Conservation (phyloP, 2,888 invertebrate genomes). For the Nemoura dubitans region DNA sequence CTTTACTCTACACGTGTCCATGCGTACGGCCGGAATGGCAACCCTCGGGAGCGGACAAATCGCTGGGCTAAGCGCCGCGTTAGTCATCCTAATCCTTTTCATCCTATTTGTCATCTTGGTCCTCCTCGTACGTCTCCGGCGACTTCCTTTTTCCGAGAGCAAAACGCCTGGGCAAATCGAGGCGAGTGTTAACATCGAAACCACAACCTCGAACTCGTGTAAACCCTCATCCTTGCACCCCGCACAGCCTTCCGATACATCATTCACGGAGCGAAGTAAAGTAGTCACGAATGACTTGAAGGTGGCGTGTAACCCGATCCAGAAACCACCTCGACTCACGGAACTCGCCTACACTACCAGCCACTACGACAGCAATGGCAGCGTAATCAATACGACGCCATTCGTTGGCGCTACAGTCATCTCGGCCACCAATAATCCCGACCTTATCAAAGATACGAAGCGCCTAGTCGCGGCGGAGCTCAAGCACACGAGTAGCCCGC, state of each 20-base stretch:
- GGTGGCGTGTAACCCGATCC: constrained; percentile 69
- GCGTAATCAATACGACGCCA: constrained; percentile 54
- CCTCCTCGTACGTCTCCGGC: constrained; percentile 76
- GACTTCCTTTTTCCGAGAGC: constrained; percentile 77
- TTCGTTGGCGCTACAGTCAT: constrained; percentile 65
- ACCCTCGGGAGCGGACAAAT: constrained; percentile 86
- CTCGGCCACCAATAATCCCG: constrained; percentile 80
- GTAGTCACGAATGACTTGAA: constrained; percentile 60
- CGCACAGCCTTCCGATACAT: constrained; percentile 44
- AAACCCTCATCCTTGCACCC: constrained; percentile 52
- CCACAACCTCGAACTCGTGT: constrained; percentile 49
- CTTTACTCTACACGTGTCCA: constrained; percentile 84
- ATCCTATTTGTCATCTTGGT: constrained; percentile 78
- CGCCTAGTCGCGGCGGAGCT: constrained; percentile 66
- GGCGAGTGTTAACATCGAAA: constrained; percentile 63
- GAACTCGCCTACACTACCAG: constrained; percentile 76
- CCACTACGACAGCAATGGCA: constrained; percentile 74
- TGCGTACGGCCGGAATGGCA: constrained; percentile 81
- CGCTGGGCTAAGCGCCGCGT: constrained; percentile 83
- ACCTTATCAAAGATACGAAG: constrained; percentile 84
- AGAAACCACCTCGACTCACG: constrained; percentile 75
- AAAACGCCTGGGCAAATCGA: constrained; percentile 81
- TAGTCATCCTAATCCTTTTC: constrained; percentile 79
- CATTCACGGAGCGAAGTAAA: constrained; percentile 43
- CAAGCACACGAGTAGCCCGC: constrained; percentile 21